phyloP scores from a whole-genome alignment of 1,140 invertebrate genomes.

The Aphaenogaster ashmeadi region DNA sequence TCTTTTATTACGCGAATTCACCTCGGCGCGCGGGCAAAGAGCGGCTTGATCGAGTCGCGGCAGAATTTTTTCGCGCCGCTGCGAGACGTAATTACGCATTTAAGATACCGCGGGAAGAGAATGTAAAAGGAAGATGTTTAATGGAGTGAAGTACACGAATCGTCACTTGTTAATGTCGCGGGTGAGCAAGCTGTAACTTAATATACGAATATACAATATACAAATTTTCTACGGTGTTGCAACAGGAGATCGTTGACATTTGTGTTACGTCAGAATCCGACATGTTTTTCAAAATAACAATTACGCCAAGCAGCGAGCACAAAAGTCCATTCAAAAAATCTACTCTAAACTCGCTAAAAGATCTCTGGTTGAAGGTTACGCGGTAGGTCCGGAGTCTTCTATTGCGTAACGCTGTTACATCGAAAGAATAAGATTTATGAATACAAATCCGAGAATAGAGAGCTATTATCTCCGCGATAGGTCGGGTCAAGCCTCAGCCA shows the following conservation, averaged over 20 bases:
- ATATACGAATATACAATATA: neutral
- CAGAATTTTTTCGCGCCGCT: neutral
- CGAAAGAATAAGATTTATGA: conserved; percentile 41
- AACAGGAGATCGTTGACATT: neutral
- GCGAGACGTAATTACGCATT: conserved; percentile 22
- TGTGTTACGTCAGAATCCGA: neutral
- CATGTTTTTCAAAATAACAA: neutral
- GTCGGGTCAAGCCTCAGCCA: neutral
- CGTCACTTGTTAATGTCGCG: conserved; percentile 11
- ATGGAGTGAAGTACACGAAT: conserved; percentile 21
- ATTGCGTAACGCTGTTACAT: neutral
- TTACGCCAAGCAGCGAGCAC: neutral
- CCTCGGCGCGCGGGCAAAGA: neutral
- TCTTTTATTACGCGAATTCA: conserved; percentile 59
- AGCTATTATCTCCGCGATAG: conserved; percentile 9
- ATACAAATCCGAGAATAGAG: conserved; percentile 31
- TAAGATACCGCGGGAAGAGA: conserved; percentile 3
- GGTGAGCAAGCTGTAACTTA: conserved; percentile 7
- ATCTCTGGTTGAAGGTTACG: neutral
- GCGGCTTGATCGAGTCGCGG: neutral
- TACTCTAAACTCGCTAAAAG: neutral
- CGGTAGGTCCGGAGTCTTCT: neutral
- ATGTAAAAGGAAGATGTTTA: conserved; percentile 23
- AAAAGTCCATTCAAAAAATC: neutral
- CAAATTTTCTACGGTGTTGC: neutral